These are phyloP conservation scores for Palythoa grandis DNA, from an alignment of 92 coral and sea anemone species.

Conservation along the genomic window DNA sequence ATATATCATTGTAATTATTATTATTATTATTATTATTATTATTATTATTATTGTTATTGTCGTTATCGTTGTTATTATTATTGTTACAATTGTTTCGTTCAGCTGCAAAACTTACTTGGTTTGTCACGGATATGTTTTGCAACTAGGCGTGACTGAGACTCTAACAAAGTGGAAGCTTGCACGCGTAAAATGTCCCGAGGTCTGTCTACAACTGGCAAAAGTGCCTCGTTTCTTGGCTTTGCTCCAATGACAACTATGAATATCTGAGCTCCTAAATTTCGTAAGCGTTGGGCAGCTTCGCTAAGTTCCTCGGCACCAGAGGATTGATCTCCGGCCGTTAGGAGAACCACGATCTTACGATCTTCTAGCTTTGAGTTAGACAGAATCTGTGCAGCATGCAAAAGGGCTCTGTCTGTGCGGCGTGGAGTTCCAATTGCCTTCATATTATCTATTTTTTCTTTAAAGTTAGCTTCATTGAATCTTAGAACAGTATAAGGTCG, in stretches of 20 bases:
- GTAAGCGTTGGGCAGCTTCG: constrained; percentile 61
- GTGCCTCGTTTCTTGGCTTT: constrained; percentile 52
- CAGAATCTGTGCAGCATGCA: neutral
- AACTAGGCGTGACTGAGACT: constrained; percentile 25
- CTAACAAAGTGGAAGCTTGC: constrained; percentile 25
- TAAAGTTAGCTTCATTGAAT: neutral
- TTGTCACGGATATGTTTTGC: constrained; percentile 38
- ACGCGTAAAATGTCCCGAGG: constrained; percentile 40
- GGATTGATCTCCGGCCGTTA: constrained; percentile 54
- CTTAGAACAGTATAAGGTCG: neutral
- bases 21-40: too few relatives aligned
- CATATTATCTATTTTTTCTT: neutral
- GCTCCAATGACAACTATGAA: constrained; percentile 68
- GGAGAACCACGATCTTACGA: neutral
- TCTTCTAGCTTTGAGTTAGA: neutral
- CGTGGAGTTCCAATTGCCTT: neutral
- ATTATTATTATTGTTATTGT: too few relatives aligned
- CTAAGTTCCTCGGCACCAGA: constrained; percentile 17
- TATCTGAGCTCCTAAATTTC: constrained; percentile 61
- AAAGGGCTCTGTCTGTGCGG: neutral
- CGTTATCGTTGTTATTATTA: too few relatives aligned
- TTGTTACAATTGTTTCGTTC: too few relatives aligned
- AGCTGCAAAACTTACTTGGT: neutral
- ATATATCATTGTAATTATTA: too few relatives aligned
- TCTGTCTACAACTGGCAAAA: constrained; percentile 57